Base-by-base conservation (phyloP, 2,113 vertebrate species). In the Dasyprocta punctata region DNA sequence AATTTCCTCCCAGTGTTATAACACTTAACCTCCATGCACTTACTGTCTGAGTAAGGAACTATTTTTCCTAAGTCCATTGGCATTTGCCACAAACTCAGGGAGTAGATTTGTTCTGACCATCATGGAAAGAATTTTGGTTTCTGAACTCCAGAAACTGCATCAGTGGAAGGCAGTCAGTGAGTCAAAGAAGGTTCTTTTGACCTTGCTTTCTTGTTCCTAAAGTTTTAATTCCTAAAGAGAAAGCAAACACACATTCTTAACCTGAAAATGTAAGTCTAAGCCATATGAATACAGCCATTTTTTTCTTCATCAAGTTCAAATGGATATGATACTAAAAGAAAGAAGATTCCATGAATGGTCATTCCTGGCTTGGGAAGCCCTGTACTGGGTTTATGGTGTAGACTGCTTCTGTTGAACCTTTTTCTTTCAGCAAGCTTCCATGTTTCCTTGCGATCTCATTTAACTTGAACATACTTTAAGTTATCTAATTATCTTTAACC, bases 71-170 rank as follows among this genome's bases (percentile, higher is more conserved):
- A 87, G 63, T 49, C 77, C 94, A 36, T 92, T 2, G 22, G 4
- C 81, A 96, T 77, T 81, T 95, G 36, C 71, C 44, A 78, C 77
- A 61, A 90, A 60, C 17, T 82, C 26, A 73, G 28, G n/a, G 33
- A 89, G 36, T 22, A n/a, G 30, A 11, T 95, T 90, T 30, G 41
- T 82, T 92, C 75, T 94, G 41, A 77, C 12, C 5, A 83, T 3
- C 67, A 61, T 86, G 30, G 92, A 92, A 94, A 26, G 38, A 94
- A 86, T 90, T 96, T 58, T 90, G 3, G 84, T 73, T 90, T 96
- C 69, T 92, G 47, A 88, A 56, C 94, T 4, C 28, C 38, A 82
- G 63, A 94, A 95, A 78, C 52, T 89, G 36, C 16, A 84, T 83
- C 44, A 41, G 60, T 20, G 33, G 12, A 44, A 77, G 28, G n/a